phyloP scores from a whole-genome alignment of 1,140 invertebrate genomes.

The Holotrichia oblita region DNA sequence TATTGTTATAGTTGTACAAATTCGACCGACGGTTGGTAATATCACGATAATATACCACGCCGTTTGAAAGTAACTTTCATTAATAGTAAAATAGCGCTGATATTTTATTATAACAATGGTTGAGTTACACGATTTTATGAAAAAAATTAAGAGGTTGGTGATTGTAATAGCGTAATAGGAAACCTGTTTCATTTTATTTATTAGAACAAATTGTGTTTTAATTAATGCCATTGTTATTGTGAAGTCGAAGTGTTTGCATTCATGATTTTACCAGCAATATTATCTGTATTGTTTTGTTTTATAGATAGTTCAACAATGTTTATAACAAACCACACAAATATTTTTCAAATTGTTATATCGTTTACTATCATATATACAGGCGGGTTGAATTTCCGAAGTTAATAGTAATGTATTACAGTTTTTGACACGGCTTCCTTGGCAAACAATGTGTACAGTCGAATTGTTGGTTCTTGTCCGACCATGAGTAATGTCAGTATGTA shows the following conservation, averaged over 20 bases:
- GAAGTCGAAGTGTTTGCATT: background rate
- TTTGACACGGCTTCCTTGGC: no score
- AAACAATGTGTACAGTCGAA: no score
- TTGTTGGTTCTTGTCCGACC: no score
- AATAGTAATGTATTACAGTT: no score
- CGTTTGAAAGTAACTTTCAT: background rate
- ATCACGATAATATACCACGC: background rate
- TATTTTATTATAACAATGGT: background rate
- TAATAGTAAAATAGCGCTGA: background rate
- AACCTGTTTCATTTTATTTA: background rate
- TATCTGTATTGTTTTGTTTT: no score
- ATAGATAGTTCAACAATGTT: no score
- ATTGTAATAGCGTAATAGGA: background rate
- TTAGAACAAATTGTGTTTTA: slow-evolving; percentile 6
- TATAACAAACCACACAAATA: no score
- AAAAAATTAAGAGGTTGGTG: background rate
- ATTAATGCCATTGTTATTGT: background rate
- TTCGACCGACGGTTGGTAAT: background rate
- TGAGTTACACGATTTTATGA: background rate
- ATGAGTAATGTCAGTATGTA: no score
- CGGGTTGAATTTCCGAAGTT: no score
- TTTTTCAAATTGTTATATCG: no score
- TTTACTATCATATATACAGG: no score
- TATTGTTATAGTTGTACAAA: background rate
- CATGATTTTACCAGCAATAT: background rate